Percentiles rank a stretch among this genome's conserved stretches.
Evolutionary conservation across 2,888 invertebrate species (phyloP).

Genomic region (Scaptomyza flava): DNA sequence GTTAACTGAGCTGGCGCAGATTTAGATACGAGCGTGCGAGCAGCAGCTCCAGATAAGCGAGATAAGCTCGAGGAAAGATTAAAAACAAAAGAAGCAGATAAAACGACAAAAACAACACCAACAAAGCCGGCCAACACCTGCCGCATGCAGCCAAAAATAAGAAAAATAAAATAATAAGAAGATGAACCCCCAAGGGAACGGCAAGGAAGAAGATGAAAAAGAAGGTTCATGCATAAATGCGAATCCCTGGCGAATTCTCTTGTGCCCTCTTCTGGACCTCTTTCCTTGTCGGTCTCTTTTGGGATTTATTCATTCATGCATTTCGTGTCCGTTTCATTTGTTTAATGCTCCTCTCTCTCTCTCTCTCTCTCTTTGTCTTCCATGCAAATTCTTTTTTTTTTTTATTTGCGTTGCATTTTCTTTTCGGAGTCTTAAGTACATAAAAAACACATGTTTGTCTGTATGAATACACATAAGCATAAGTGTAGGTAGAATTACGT

Average conservation of each 20-base stretch:
- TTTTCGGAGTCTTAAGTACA: conserved; percentile 16
- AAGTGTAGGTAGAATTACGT: conserved; percentile 60
- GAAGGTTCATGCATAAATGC: background rate
- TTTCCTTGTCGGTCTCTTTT: conserved; percentile 35
- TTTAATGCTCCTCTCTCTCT: conserved; percentile 28
- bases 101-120: conserved; percentile 6
- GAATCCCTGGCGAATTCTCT: conserved; percentile 4
- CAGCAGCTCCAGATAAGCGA: conserved; percentile 58
- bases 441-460: conserved; percentile 19
- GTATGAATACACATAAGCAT: background rate
- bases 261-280: too few relatives aligned
- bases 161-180: conserved; percentile 2
- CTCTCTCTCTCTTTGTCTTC: conserved; percentile 35
- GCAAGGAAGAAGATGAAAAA: background rate
- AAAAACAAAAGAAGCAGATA: conserved; percentile 14
- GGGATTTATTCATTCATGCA: conserved; percentile 59
- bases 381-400: conserved; percentile 45
- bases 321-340: conserved; percentile 51
- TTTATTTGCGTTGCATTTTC: conserved; percentile 52
- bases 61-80: conserved; percentile 50
- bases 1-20: conserved; percentile 52
- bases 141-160: conserved; percentile 30
- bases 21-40: conserved; percentile 53
- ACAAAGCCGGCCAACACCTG: conserved; percentile 30
- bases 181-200: conserved; percentile 1